These are phyloP conservation scores for Plebejus melissa DNA, from an alignment of 2,888 invertebrate genomes.

Conservation along the genomic window DNA sequence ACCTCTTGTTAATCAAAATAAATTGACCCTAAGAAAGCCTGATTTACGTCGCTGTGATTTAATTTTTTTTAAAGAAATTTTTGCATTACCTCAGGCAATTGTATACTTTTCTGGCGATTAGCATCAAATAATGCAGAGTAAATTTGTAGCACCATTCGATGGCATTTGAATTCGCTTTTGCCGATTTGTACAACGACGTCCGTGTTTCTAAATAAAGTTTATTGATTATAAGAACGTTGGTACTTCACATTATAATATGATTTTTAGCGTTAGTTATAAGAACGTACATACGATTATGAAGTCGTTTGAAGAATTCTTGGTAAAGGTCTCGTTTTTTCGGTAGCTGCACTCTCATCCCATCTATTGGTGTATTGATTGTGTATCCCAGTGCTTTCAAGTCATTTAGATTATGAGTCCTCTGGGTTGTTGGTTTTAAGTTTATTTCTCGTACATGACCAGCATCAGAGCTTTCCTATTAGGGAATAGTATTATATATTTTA, in stretches of 20 bases:
- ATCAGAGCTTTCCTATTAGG: background rate
- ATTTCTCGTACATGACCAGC: background rate
- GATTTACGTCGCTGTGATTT: too few relatives aligned
- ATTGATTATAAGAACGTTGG: background rate
- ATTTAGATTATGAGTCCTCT: slow-evolving; percentile 40
- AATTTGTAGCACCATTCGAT: slow-evolving; percentile 83
- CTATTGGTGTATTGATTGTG: slow-evolving; percentile 74
- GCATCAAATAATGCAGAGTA: slow-evolving; percentile 83
- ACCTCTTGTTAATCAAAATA: too few relatives aligned
- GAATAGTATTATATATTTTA: background rate
- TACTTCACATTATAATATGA: background rate
- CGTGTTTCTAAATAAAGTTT: slow-evolving; percentile 76
- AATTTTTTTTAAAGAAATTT: too few relatives aligned
- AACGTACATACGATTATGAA: slow-evolving; percentile 82
- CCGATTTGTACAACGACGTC: slow-evolving; percentile 83
- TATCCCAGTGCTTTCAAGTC: slow-evolving; percentile 80
- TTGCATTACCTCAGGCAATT: slow-evolving; percentile 52
- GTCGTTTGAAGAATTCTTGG: slow-evolving; percentile 81
- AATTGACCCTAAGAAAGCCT: too few relatives aligned
- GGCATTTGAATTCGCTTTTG: slow-evolving; percentile 83
- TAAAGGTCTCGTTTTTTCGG: slow-evolving; percentile 84
- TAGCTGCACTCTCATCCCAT: slow-evolving; percentile 81
- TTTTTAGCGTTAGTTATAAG: background rate
- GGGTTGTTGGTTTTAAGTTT: background rate
- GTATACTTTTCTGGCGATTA: slow-evolving; percentile 54